Base-by-base conservation (phyloP, 2,888 invertebrate genomes). In the Andrena trimmerana region DNA sequence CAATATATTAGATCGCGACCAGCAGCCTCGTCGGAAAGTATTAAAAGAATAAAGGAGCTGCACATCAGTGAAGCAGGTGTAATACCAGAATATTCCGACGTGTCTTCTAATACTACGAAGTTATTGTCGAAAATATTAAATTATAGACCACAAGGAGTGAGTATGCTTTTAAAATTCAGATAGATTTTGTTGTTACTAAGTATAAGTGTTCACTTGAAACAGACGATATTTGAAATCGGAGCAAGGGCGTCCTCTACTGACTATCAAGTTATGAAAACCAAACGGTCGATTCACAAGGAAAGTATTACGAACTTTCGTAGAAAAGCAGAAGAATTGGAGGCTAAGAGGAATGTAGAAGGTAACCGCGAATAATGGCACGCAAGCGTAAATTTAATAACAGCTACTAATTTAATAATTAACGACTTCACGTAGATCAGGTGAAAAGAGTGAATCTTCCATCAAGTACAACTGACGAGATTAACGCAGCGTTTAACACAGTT, bases 161-260 rank as follows among this genome's bases (percentile, higher is more conserved):
- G 95, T 94, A 90, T 59, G 60, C 63, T 29, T 29, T 27, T 10
- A 2, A 8, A 66, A 60, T 63, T 29, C 57, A 1, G 27, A 13
- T 50, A n/a, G 8, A 27, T 54, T 52, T 29, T 60, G 27, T 48
- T 36, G 1, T 72, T 54, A 66, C 48, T 48, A 66, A 48, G 20
- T 62, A 10, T 33, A 59, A 70, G 60, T 67, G 8, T 69, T 68
- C 67, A 76, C 81, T 60, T 80, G 86, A 94, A 95, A 54, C 94
- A 98, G 98, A 99, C 99, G 0, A 97, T 99, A 90, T 98, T 99
- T 94, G 99, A 99, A 95, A 95, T 99, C 68, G 97, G 97, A 62
- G 96, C 97, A 0, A 97, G 97, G 92, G 96, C 96, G 89, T 96
- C 98, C 92, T 97, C 98, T 0, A 95, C 96, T 0, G 96, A 96